phyloP scores from a whole-genome alignment of 2,888 invertebrate genomes.

The Acanthopleura granulata region DNA sequence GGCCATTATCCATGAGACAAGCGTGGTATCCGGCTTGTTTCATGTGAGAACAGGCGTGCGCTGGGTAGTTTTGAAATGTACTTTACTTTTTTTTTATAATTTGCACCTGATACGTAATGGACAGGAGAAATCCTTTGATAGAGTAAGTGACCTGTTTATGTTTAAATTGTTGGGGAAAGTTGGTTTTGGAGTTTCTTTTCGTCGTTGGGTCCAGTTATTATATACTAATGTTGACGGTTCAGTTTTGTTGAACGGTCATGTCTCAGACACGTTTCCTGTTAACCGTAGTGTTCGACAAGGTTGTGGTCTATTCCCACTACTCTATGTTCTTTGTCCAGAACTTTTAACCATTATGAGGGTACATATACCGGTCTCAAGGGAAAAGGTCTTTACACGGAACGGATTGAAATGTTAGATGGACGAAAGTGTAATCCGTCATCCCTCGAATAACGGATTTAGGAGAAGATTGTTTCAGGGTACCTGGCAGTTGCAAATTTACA shows the following conservation, averaged over 20 bases:
- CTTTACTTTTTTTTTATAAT: too few relatives aligned
- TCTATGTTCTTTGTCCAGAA: conserved; percentile 22
- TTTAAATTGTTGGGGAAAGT: background rate
- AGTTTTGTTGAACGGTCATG: conserved; percentile 18
- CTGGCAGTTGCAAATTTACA: too few relatives aligned
- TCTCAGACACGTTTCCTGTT: conserved; percentile 16
- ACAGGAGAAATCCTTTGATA: conserved; percentile 27
- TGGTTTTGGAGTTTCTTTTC: conserved; percentile 22
- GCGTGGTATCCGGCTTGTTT: too few relatives aligned
- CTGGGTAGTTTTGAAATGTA: too few relatives aligned
- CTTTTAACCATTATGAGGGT: conserved; percentile 15
- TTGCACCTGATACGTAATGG: too few relatives aligned
- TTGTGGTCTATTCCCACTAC: conserved; percentile 20
- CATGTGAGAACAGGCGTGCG: too few relatives aligned
- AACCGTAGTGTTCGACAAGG: conserved; percentile 26
- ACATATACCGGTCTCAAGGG: background rate
- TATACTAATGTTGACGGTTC: conserved; percentile 6
- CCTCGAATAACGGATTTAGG: too few relatives aligned
- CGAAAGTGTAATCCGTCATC: too few relatives aligned
- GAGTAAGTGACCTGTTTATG: conserved; percentile 21
- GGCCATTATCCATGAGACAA: too few relatives aligned
- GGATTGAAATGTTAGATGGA: too few relatives aligned
- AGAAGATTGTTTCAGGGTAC: too few relatives aligned
- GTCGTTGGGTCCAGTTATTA: conserved; percentile 15
- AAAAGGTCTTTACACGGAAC: too few relatives aligned